Evolutionary conservation across 2,113 vertebrate genomes (phyloP).

Genomic region (Rallus limicola): DNA sequence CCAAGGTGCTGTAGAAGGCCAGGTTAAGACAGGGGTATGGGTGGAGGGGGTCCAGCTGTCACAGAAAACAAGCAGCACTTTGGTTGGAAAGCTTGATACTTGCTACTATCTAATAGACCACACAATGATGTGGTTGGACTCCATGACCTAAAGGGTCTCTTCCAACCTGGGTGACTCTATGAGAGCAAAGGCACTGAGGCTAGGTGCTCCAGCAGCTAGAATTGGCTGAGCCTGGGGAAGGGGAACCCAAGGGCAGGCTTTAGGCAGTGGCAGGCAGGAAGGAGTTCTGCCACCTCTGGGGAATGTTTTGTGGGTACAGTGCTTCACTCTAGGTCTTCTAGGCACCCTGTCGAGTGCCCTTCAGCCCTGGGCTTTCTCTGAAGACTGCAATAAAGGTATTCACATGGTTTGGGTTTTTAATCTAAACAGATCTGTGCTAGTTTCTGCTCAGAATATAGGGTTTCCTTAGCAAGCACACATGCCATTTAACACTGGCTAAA

Average conservation of each 20-base stretch:
- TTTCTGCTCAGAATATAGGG: not conserved
- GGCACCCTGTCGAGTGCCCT: not conserved
- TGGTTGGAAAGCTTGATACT: not conserved
- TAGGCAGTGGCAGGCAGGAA: not conserved
- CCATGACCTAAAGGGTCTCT: no score
- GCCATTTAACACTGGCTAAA: not conserved
- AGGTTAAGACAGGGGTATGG: not conserved
- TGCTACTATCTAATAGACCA: not conserved
- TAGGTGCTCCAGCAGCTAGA: not conserved
- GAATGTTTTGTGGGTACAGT: not conserved
- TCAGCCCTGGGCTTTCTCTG: not conserved
- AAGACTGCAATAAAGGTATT: not conserved
- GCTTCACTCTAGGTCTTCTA: not conserved
- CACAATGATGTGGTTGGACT: not conserved
- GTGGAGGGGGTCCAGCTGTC: not conserved
- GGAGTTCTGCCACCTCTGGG: not conserved
- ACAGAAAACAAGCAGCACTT: not conserved
- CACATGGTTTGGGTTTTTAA: not conserved
- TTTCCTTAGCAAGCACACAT: not conserved
- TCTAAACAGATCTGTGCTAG: not conserved
- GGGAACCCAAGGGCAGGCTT: not conserved
- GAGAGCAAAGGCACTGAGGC: not conserved
- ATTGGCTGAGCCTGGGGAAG: not conserved
- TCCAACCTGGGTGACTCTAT: no score
- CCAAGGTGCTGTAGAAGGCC: not conserved